Percentiles rank a stretch among this genome's conserved stretches.
Evolutionary conservation across 2,888 invertebrate genomes (phyloP).

Genomic region (Leucoma salicis): DNA sequence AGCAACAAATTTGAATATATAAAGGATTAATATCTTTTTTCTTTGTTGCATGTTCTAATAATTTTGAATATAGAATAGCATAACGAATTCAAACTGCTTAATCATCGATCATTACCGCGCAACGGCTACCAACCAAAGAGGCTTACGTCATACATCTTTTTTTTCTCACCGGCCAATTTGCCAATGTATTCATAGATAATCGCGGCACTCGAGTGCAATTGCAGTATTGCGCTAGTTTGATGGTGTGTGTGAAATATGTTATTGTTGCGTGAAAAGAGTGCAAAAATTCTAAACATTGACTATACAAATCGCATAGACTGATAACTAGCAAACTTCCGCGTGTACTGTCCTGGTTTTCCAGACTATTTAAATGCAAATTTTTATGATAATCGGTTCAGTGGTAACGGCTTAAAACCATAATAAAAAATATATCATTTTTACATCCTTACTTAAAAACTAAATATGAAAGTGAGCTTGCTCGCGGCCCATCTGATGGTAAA

Average conservation of each 20-base stretch:
- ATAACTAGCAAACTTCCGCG: no score
- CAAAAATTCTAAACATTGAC: slow-evolving; percentile 4
- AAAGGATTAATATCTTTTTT: background rate
- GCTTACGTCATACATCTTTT: slow-evolving; percentile 31
- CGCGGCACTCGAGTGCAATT: slow-evolving; percentile 28
- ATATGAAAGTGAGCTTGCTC: no score
- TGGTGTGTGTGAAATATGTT: slow-evolving; percentile 32
- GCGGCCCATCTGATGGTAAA: no score
- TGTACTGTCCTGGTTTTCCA: no score
- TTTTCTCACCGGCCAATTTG: slow-evolving; percentile 36
- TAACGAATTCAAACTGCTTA: slow-evolving; percentile 6
- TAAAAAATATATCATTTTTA: no score
- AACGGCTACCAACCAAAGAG: slow-evolving; percentile 12
- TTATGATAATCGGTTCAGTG: no score
- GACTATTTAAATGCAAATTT: no score
- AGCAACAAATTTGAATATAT: no score
- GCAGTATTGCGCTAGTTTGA: slow-evolving; percentile 26
- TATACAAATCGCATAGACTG: no score
- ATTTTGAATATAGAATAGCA: background rate
- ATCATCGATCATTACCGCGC: slow-evolving; percentile 31
- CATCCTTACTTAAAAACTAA: no score
- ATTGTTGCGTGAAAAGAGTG: slow-evolving; percentile 22
- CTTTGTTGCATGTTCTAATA: background rate
- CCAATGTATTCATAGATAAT: slow-evolving; percentile 37
- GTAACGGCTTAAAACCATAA: no score